Conservation (phyloP, 2,797 vertebrate genomes). For the Enteromius unitaeniatus region DNA sequence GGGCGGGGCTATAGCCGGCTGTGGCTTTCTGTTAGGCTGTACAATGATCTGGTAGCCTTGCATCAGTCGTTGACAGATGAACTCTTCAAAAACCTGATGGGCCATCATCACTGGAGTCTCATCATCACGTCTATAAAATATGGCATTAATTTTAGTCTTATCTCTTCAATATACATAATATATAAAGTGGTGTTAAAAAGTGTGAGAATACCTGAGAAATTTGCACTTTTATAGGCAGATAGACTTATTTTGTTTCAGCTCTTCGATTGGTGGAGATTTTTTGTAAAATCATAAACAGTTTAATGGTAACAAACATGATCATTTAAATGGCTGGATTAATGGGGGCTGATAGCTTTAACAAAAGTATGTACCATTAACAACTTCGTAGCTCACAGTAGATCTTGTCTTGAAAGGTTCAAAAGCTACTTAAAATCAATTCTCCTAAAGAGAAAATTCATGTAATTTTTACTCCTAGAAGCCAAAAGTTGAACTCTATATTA, state of each 20-base stretch:
- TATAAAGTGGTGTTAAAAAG: background rate
- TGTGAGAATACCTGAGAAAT: background rate
- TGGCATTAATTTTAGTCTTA: background rate
- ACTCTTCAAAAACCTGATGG: slow-evolving; percentile 96
- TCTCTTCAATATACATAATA: background rate
- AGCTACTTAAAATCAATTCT: background rate
- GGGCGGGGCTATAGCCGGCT: slow-evolving; percentile 78
- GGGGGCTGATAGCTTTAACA: background rate
- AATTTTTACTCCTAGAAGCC: background rate
- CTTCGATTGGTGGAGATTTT: background rate
- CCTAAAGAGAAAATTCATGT: background rate
- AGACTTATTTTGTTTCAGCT: background rate
- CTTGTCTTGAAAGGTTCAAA: background rate
- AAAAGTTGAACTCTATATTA: background rate
- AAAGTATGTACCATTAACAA: background rate
- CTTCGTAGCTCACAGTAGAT: background rate
- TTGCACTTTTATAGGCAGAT: background rate
- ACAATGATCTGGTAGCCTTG: slow-evolving; percentile 98
- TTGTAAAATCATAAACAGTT: background rate
- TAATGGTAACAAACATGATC: background rate
- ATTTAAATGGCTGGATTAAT: background rate
- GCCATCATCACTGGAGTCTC: slow-evolving; percentile 90
- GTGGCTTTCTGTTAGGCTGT: slow-evolving; percentile 85
- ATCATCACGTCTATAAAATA: slow-evolving; percentile 87
- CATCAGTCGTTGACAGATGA: slow-evolving; percentile 97